These are phyloP conservation scores for Champsocephalus esox DNA, from an alignment of 2,797 vertebrate genomes.

Conservation along the genomic window DNA sequence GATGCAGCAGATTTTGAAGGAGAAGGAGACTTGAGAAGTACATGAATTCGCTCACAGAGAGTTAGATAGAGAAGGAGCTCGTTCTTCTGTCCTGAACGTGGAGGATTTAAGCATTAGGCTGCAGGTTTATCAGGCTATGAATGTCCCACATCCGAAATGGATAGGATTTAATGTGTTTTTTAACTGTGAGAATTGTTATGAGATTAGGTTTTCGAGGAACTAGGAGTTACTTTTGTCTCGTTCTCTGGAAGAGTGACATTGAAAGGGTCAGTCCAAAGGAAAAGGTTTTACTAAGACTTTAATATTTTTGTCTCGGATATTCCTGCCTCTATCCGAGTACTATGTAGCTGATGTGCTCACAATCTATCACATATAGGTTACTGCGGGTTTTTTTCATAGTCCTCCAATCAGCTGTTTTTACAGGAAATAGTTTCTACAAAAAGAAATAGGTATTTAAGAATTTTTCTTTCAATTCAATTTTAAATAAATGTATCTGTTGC, in stretches of 20 bases:
- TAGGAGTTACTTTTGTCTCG: neutral
- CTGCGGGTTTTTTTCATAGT: neutral
- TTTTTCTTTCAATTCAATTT: no score
- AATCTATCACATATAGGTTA: neutral
- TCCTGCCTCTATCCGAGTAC: neutral
- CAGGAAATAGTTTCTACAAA: neutral
- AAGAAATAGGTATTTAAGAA: neutral
- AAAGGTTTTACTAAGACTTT: neutral
- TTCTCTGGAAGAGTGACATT: neutral
- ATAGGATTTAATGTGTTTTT: constrained; percentile 34
- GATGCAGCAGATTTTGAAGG: constrained; percentile 60
- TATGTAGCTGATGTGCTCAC: neutral
- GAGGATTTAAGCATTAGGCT: constrained; percentile 45
- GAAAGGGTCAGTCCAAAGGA: neutral
- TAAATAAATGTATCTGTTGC: neutral
- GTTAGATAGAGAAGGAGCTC: constrained; percentile 13
- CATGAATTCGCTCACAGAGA: constrained; percentile 41
- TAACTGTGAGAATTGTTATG: constrained; percentile 32
- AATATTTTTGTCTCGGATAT: neutral
- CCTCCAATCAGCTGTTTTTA: neutral
- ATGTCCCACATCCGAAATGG: constrained; percentile 25
- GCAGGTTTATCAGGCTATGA: constrained; percentile 46
- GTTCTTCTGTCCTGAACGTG: constrained; percentile 13
- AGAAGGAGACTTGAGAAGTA: constrained; percentile 42
- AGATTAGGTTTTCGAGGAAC: constrained; percentile 26